Evolutionary conservation across 1,140 invertebrate species (phyloP).

Genomic region (Eupeodes corollae): DNA sequence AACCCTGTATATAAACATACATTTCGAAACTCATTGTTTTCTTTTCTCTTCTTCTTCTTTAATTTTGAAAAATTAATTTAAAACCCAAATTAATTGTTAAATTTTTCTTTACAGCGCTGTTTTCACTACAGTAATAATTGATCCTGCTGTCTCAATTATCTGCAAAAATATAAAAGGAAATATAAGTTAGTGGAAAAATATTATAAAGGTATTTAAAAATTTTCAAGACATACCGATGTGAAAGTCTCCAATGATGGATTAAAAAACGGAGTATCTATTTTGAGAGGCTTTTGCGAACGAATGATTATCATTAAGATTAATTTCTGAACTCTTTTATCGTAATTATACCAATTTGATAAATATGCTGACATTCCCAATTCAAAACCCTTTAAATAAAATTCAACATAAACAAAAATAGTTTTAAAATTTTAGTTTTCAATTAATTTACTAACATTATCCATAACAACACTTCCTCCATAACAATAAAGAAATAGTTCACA

Average conservation of each 20-base stretch:
- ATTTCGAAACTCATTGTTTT: too few species aligned
- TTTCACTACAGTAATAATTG: conserved; percentile 26
- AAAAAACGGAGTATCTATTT: conserved; percentile 29
- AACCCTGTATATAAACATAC: too few species aligned
- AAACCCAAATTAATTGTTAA: too few species aligned
- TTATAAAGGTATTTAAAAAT: too few species aligned
- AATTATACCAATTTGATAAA: conserved; percentile 23
- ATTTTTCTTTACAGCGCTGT: conserved; percentile 24
- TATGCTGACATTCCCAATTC: conserved; percentile 18
- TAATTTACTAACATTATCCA: conserved; percentile 30
- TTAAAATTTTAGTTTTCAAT: too few species aligned
- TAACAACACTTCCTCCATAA: conserved; percentile 23
- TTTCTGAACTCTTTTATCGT: conserved; percentile 19
- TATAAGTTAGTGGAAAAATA: too few species aligned
- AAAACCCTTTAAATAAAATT: conserved; percentile 10
- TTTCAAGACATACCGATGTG: conserved; percentile 20
- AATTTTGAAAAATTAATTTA: too few species aligned
- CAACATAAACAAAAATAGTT: too few species aligned
- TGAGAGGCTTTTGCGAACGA: conserved; percentile 19
- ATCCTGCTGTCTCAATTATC: conserved; percentile 31
- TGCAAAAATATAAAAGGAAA: too few species aligned
- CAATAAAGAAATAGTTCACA: conserved; percentile 25
- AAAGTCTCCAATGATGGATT: conserved; percentile 24
- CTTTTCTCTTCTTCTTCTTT: too few species aligned
- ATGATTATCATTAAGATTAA: conserved; percentile 24